Evolutionary conservation across 1,140 invertebrate species (phyloP).

Genomic region (Calliopsis andreniformis): DNA sequence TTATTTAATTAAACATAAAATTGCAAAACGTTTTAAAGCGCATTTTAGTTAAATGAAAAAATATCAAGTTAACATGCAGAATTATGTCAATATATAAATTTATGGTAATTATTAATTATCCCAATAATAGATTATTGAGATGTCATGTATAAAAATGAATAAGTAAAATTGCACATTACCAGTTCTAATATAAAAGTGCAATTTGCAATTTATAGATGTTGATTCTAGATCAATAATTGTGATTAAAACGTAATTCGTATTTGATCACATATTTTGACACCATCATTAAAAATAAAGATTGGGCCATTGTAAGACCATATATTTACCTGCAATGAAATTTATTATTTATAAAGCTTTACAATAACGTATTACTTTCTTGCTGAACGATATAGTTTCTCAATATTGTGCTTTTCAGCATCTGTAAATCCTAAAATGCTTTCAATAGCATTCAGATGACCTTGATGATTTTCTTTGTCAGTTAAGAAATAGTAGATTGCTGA

Average conservation of each 20-base stretch:
- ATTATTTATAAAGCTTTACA: slow-evolving; percentile 44
- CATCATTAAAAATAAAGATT: background rate
- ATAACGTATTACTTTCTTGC: slow-evolving; percentile 69
- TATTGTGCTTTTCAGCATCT: slow-evolving; percentile 88
- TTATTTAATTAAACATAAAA: background rate
- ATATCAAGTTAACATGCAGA: background rate
- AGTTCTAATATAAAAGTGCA: background rate
- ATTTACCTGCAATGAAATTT: slow-evolving; percentile 38
- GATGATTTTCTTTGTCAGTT: slow-evolving; percentile 92
- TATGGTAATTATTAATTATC: background rate
- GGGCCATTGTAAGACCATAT: slow-evolving; percentile 5
- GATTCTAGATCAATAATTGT: background rate
- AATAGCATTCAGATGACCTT: slow-evolving; percentile 91
- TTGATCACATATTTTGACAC: background rate
- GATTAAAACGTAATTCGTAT: background rate
- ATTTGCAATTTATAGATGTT: background rate
- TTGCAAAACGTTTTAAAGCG: background rate
- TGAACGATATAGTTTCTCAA: slow-evolving; percentile 83
- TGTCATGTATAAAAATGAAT: slow-evolving; percentile 3
- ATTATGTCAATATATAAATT: background rate
- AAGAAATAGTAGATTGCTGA: slow-evolving; percentile 95
- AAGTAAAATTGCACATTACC: background rate
- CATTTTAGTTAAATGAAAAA: background rate
- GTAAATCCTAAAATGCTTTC: slow-evolving; percentile 92
- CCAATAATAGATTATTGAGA: background rate